Conservation (phyloP, 2,888 invertebrate species). For the Schrankia costaestrigalis region DNA sequence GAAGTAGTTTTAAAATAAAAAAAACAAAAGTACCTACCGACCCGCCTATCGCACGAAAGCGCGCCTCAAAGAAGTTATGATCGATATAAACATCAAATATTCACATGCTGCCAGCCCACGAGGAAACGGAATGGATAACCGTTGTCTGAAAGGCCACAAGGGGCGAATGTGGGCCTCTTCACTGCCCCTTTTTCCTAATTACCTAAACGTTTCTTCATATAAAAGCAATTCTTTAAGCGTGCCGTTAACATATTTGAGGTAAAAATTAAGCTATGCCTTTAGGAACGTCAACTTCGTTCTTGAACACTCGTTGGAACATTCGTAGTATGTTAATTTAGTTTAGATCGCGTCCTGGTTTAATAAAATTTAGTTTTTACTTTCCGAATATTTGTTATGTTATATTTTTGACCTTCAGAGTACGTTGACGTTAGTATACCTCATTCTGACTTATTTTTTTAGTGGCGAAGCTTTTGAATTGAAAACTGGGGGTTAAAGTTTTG, state of each 20-base stretch:
- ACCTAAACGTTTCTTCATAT: conserved; percentile 45
- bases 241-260: conserved; percentile 21
- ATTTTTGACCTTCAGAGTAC: conserved; percentile 2
- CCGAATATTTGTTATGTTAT: conserved; percentile 1
- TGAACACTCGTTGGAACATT: conserved; percentile 14
- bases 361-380: conserved; percentile 3
- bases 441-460: conserved; percentile 9
- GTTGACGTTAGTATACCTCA: neutral
- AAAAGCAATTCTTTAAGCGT: conserved; percentile 31
- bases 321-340: conserved; percentile 15
- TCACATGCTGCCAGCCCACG: conserved; percentile 59
- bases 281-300: conserved; percentile 12
- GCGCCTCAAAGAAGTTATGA: conserved; percentile 71
- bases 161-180: conserved; percentile 48
- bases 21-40: conserved; percentile 8
- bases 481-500: no score
- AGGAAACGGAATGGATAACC: conserved; percentile 69
- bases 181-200: conserved; percentile 54
- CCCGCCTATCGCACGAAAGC: conserved; percentile 27
- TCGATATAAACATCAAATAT: conserved; percentile 78
- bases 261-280: conserved; percentile 22
- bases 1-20: no score
- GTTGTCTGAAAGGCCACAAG: conserved; percentile 69
- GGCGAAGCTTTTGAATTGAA: no score
- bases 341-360: conserved; percentile 10